These are phyloP conservation scores for Zaprionus lineosus DNA, from an alignment of 2,888 invertebrate species.

Conservation along the genomic window DNA sequence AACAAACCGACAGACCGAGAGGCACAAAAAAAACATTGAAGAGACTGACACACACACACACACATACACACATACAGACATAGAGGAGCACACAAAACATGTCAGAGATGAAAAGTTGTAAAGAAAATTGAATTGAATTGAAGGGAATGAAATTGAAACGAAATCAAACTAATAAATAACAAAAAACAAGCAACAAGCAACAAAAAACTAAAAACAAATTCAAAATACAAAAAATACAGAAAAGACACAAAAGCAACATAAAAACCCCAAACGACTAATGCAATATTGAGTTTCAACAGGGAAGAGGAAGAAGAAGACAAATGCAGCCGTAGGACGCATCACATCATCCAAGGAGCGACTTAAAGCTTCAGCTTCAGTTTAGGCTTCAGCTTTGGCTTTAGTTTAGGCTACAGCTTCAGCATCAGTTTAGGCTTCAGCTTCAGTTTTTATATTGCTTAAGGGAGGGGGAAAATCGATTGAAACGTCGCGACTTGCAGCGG, in stretches of 20 bases:
- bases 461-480: slow-evolving; percentile 71
- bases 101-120: slow-evolving; percentile 76
- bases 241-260: slow-evolving; percentile 18
- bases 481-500: slow-evolving; percentile 40
- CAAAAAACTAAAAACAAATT: slow-evolving; percentile 22
- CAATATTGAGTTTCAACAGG: slow-evolving; percentile 37
- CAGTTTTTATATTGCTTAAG: neutral
- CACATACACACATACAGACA: slow-evolving; percentile 23
- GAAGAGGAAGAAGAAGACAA: slow-evolving; percentile 4
- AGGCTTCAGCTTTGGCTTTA: too few relatives aligned
- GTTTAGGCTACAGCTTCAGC: too few relatives aligned
- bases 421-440: neutral
- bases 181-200: slow-evolving; percentile 16
- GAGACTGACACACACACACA: slow-evolving; percentile 16
- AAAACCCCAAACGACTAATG: slow-evolving; percentile 21
- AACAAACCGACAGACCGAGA: slow-evolving; percentile 18
- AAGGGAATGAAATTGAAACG: slow-evolving; percentile 59
- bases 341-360: slow-evolving; percentile 7
- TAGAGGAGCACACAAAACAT: slow-evolving; percentile 59
- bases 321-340: slow-evolving; percentile 6
- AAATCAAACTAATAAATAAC: slow-evolving; percentile 70
- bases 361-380: slow-evolving; percentile 28
- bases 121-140: slow-evolving; percentile 74
- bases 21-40: slow-evolving; percentile 31
- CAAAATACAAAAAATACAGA: slow-evolving; percentile 10